Evolutionary conservation across 2,797 vertebrate species (phyloP).

Genomic region (Neosalanx taihuensis): DNA sequence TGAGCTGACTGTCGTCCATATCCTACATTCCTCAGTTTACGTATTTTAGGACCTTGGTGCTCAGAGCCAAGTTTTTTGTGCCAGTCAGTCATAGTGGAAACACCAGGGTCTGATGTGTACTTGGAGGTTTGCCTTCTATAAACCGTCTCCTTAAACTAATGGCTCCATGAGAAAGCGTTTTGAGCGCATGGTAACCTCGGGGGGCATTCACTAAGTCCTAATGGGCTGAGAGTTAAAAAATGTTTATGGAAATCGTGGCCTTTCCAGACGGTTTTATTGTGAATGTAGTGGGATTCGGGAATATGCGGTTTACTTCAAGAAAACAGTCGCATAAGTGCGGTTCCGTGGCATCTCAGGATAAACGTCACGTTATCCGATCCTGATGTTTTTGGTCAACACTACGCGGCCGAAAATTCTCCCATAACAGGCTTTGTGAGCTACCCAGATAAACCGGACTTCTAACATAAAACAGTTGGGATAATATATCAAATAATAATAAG

Average conservation of each 20-base stretch:
- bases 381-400: neutral
- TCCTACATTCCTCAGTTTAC: neutral
- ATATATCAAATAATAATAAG: too few relatives aligned
- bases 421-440: neutral
- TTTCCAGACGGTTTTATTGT: neutral
- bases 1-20: neutral
- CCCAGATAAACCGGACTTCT: neutral
- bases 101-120: neutral
- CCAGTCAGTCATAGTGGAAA: conserved; percentile 2
- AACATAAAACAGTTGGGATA: too few relatives aligned
- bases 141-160: neutral
- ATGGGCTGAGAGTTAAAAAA: conserved; percentile 8
- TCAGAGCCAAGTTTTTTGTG: neutral
- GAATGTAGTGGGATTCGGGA: conserved; percentile 4
- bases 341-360: conserved; percentile 4
- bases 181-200: neutral
- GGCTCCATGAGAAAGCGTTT: neutral
- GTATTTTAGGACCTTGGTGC: neutral
- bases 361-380: neutral
- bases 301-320: conserved; percentile 33
- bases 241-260: neutral
- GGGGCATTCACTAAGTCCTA: neutral
- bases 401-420: neutral
- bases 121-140: neutral
- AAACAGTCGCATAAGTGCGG: conserved; percentile 22